A percentile compares a stretch with the other conserved stretches of the same genome.
phyloP scores from a whole-genome alignment of 53 echinoderm and acorn worm genomes.

The Paracentrotus lividus region DNA sequence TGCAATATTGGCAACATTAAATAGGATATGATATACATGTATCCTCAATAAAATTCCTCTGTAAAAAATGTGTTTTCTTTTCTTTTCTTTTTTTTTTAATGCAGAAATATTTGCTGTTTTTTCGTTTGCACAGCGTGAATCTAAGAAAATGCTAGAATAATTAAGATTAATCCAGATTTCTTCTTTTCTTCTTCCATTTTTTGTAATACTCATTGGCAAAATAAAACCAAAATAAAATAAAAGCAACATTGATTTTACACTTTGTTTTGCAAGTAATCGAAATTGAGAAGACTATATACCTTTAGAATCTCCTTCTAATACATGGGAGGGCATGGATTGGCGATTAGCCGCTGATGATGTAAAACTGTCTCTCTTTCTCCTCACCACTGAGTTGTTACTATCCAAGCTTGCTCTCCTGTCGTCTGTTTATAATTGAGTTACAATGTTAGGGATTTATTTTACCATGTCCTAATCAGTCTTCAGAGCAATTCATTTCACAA shows the following conservation, averaged over 20 bases:
- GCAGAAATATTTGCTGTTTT: not conserved
- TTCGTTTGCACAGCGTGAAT: no score
- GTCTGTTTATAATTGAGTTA: slow-evolving; percentile 40
- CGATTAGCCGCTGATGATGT: slow-evolving; percentile 74
- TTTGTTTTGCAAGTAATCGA: not conserved
- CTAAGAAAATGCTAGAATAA: no score
- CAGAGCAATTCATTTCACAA: no score
- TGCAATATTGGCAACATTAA: not conserved
- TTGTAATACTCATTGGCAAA: not conserved
- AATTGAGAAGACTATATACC: slow-evolving; percentile 24
- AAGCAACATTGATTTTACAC: not conserved
- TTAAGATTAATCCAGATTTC: no score
- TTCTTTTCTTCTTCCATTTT: no score
- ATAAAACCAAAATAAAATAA: not conserved
- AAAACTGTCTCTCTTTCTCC: slow-evolving; percentile 73
- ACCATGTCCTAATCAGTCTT: no score
- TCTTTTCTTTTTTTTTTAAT: not conserved
- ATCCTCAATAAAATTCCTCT: not conserved
- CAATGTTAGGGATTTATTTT: not conserved
- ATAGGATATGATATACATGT: not conserved
- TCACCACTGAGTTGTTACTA: slow-evolving; percentile 71
- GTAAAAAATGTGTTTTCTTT: not conserved
- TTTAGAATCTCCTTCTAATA: slow-evolving; percentile 72
- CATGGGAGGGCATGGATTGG: slow-evolving; percentile 88
- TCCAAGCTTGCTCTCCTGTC: slow-evolving; percentile 78